A percentile compares a stretch with the other conserved stretches of the same genome.
Evolutionary conservation across 2,888 invertebrate species (phyloP).

Genomic region (Cepaea hortensis): DNA sequence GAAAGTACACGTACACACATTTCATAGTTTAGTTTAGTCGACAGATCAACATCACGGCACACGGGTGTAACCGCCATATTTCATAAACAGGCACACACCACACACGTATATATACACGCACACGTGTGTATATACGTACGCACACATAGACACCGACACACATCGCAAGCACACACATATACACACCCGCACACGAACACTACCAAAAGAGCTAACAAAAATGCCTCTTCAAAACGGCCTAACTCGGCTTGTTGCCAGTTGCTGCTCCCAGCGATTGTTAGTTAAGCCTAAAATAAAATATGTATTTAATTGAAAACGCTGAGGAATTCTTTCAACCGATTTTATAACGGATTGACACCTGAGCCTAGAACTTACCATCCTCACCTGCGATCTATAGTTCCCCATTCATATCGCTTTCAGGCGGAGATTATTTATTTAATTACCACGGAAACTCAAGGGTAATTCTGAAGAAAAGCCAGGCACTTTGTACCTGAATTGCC

Average conservation of each 20-base stretch:
- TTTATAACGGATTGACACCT: neutral
- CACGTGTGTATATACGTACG: too few species aligned
- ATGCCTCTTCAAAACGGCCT: neutral
- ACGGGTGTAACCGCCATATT: too few species aligned
- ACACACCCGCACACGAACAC: too few species aligned
- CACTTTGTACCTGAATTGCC: conserved; percentile 15
- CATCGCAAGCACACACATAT: too few species aligned
- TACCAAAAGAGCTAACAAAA: neutral
- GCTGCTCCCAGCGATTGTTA: neutral
- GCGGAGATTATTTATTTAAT: conserved; percentile 36
- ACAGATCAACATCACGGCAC: too few species aligned
- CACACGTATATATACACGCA: too few species aligned
- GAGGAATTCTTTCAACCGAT: neutral
- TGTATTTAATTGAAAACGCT: conserved; percentile 17
- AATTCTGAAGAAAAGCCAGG: neutral
- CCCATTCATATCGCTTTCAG: conserved; percentile 32
- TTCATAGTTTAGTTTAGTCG: too few species aligned
- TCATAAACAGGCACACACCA: too few species aligned
- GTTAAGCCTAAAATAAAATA: neutral
- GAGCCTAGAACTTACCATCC: neutral
- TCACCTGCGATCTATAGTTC: neutral
- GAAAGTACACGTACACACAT: too few species aligned
- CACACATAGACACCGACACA: too few species aligned
- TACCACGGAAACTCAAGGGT: conserved; percentile 10
- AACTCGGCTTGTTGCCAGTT: neutral